A percentile compares a stretch with the other conserved stretches of the same genome.
phyloP scores from a whole-genome alignment of 1,140 invertebrate species.

The Meteorus sp. region DNA sequence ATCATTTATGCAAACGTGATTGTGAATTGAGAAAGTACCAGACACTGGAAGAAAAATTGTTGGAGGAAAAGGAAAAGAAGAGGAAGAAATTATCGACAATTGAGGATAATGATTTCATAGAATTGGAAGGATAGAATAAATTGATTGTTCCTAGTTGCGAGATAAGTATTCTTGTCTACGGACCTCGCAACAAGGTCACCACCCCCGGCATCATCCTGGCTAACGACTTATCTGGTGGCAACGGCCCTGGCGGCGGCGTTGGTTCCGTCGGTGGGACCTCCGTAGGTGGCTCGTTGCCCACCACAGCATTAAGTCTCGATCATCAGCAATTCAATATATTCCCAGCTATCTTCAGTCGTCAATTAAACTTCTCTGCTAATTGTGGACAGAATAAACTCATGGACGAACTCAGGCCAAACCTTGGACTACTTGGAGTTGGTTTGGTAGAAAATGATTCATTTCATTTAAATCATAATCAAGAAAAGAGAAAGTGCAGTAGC shows the following conservation, averaged over 20 bases:
- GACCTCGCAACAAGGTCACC: conserved; percentile 48
- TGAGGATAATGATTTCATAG: too few relatives aligned
- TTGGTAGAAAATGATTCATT: conserved; percentile 73
- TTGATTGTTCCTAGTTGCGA: too few relatives aligned
- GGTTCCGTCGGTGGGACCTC: conserved; percentile 49
- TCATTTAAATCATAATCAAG: conserved; percentile 64
- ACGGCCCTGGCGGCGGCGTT: conserved; percentile 53
- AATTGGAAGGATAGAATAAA: too few relatives aligned
- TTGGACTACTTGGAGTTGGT: conserved; percentile 77
- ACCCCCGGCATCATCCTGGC: conserved; percentile 59
- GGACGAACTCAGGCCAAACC: conserved; percentile 81
- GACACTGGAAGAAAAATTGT: too few relatives aligned
- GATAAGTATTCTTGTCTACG: too few relatives aligned
- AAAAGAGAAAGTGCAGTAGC: conserved; percentile 72
- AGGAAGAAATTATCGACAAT: too few relatives aligned
- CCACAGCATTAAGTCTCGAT: conserved; percentile 61
- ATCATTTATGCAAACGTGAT: too few relatives aligned
- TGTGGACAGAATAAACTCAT: conserved; percentile 77
- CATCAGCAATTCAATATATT: conserved; percentile 88
- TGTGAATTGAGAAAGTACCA: too few relatives aligned
- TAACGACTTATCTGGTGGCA: conserved; percentile 58
- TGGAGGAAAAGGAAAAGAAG: too few relatives aligned
- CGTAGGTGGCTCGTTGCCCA: conserved; percentile 48
- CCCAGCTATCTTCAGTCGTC: conserved; percentile 83
- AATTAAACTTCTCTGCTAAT: conserved; percentile 76